Base-by-base conservation (phyloP, 2,113 vertebrate genomes). In the Ascaphus truei region DNA sequence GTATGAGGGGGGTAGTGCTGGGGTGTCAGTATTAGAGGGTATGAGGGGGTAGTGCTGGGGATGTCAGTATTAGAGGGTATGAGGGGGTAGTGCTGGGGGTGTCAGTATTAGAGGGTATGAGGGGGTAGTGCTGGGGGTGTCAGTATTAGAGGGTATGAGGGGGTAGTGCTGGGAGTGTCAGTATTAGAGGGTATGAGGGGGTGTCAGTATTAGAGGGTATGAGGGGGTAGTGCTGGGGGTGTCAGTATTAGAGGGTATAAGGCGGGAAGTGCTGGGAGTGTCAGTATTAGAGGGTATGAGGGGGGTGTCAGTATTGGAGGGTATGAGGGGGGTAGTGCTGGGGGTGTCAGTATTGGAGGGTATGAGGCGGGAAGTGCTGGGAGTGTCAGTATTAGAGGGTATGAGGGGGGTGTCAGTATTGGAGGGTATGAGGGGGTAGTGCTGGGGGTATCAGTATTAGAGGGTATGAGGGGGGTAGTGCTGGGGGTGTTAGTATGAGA, bases 1-100 rank as follows among this genome's bases (percentile, higher is more conserved):
- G n/a, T n/a, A n/a, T 98, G 68, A 77, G 83, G 0, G 1, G 25
- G 66, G 27, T 7, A 12, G 11, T 13, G 2, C 2, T 9, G 10
- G 11, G 1, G 2, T 18, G 5, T 1, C 18, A 23, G 2, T 1
- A 30, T 59, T 23, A 2, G 2, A 22, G 65, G 65, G 20, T 10
- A 16, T 1, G 26, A 9, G n/a, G n/a, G n/a, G 4, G 6, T 25
- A 45, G 26, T 23, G 37, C 11, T 6, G 29, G 15, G 3, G 31
- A 5, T 30, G n/a, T n/a, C n/a, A n/a, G n/a, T n/a, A n/a, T n/a
- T n/a, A n/a, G n/a, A n/a, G n/a, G n/a, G n/a, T n/a, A n/a, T n/a
- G n/a, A n/a, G n/a, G n/a, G n/a, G 66, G 27, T 7, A 12, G 11
- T 13, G 2, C 2, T 9, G 10, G 11, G 1, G 2, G 3, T 18